Base-by-base conservation (phyloP, 2,888 invertebrate genomes). In the Stenichneumon culpator region DNA sequence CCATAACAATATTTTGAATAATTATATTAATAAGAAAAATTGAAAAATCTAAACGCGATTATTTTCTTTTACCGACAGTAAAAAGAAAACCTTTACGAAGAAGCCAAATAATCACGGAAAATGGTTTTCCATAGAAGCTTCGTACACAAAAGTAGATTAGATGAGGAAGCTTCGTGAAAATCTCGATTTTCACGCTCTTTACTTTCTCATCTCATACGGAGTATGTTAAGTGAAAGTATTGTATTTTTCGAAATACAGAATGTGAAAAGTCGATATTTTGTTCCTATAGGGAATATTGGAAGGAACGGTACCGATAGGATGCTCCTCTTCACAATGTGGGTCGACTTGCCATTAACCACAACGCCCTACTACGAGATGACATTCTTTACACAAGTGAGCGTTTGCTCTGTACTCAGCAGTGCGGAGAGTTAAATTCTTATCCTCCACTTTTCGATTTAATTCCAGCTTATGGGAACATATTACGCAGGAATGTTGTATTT, bases 241-340 rank as follows among this genome's bases (percentile, higher is more conserved):
- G 39, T 39, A 39, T 11, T 60, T 73, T 19, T 5, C 11, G 2
- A 44, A 5, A 63, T 16, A 2, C 16, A 6, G 14, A 32, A 69
- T 69, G 22, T 69, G 25, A n/a, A 16, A 32, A 50, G 14, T 63
- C 16, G 7, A 63, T 1, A 4, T 16, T 63, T 32, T 19, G 19
- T 67, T 28, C 11, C 16, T 65, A 7, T 52, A 89, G 89, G 78
- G 19, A 89, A 89, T 69, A 81, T 88, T 7, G 88, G 87, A 11
- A 87, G 54, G 74, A 87, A 88, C 44, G 84, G 80, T 11, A 74
- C 69, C 28, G 89, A 89, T 14, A 79, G 89, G 68, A 39, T 84
- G 22, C 73, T 89, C 0, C 73, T 84, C 0, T 87, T 89, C 79
- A 82, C 44, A 7, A 0, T 87, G n/a, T 84, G 11, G 84, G 28